These are phyloP conservation scores for Chironex yamaguchii DNA, from an alignment of 30 jellyfish, hydroid and myxozoan species.

Conservation along the genomic window DNA sequence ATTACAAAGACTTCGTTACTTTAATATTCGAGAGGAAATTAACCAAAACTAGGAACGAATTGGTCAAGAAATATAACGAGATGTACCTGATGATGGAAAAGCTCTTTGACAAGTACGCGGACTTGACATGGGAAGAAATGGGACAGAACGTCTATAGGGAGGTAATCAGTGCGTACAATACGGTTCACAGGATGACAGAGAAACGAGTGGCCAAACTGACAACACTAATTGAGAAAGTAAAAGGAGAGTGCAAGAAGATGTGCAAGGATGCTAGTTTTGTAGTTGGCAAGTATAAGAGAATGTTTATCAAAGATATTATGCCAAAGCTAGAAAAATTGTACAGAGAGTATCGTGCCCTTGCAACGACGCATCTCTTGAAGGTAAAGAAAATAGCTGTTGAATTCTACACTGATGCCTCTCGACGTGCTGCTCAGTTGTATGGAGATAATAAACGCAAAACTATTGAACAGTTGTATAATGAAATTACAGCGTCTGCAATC, in stretches of 20 bases:
- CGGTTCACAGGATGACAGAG: slow-evolving; percentile 10
- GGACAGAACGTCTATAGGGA: slow-evolving; percentile 29
- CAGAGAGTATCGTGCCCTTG: slow-evolving; percentile 17
- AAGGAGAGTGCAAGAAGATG: background rate
- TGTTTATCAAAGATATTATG: slow-evolving; percentile 28
- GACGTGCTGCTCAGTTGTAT: slow-evolving; percentile 59
- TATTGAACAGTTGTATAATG: slow-evolving; percentile 53
- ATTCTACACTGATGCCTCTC: slow-evolving; percentile 37
- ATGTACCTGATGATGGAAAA: slow-evolving; percentile 7
- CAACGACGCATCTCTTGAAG: slow-evolving; percentile 20
- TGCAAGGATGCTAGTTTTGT: slow-evolving; percentile 4
- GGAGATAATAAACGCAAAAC: slow-evolving; percentile 76
- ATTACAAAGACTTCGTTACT: slow-evolving; percentile 72
- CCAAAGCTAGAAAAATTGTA: slow-evolving; percentile 62
- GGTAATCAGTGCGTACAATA: slow-evolving; percentile 18
- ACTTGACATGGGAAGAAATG: slow-evolving; percentile 95
- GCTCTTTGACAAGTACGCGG: slow-evolving; percentile 57
- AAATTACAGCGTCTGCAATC: slow-evolving; percentile 7
- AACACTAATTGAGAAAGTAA: background rate
- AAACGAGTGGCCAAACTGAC: slow-evolving; percentile 10
- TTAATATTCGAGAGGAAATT: slow-evolving; percentile 57
- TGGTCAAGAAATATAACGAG: background rate
- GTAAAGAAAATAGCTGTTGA: slow-evolving; percentile 29
- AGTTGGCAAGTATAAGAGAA: slow-evolving; percentile 10
- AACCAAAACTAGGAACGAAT: slow-evolving; percentile 6